Conservation (phyloP, 1,140 invertebrate genomes). For the Lucilia sericata region DNA sequence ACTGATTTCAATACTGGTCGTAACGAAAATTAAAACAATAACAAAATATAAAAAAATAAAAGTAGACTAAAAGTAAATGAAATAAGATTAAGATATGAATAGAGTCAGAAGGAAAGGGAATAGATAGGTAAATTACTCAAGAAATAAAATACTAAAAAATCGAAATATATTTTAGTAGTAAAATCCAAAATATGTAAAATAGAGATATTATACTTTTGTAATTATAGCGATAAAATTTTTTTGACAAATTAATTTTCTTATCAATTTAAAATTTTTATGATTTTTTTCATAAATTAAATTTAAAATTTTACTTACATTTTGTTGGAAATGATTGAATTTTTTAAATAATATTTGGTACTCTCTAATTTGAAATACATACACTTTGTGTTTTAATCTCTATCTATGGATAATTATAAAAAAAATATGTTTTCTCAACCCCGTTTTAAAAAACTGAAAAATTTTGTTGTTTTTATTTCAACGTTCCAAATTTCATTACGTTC, state of each 20-base stretch:
- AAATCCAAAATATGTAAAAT: neutral
- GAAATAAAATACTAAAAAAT: neutral
- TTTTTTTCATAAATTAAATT: neutral
- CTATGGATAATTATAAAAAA: neutral
- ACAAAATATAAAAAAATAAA: constrained; percentile 2
- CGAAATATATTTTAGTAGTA: neutral
- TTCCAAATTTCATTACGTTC: constrained; percentile 9
- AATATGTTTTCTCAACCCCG: neutral
- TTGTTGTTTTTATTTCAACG: neutral
- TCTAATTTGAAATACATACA: too few species aligned
- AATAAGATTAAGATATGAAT: constrained; percentile 8
- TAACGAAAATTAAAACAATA: constrained; percentile 35
- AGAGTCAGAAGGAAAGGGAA: neutral
- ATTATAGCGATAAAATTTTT: neutral
- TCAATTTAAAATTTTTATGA: neutral
- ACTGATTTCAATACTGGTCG: constrained; percentile 39
- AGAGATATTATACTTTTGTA: neutral
- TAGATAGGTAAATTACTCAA: neutral
- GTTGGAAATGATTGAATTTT: neutral
- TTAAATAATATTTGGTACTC: too few species aligned
- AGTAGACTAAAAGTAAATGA: neutral
- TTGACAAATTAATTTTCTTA: neutral
- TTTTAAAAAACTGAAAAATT: neutral
- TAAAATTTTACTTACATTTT: neutral
- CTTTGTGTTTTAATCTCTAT: too few species aligned